Base-by-base conservation (phyloP, 2,888 invertebrate species). In the Hirudinaria manillensis region DNA sequence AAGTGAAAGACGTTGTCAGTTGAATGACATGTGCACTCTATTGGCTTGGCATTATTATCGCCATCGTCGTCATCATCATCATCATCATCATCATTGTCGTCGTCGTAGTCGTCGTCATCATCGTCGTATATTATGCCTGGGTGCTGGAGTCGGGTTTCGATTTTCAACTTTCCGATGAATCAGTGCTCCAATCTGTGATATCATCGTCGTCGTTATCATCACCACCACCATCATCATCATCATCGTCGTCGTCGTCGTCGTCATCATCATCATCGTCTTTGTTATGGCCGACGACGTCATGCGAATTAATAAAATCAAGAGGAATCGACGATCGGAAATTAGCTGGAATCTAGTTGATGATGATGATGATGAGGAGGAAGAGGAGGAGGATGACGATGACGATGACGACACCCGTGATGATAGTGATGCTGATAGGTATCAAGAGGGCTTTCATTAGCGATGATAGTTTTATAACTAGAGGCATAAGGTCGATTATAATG, bases 41-140 rank as follows among this genome's bases (percentile, higher is more conserved):
- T n/a, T n/a, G n/a, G n/a, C n/a, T n/a, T n/a, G n/a, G n/a, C n/a
- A 45, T 45, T 16, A 21, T 72, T 27, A 29, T 65, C 72, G 55
- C 55, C 65, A 27, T 72, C 67, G 29, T 74, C 74, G 24, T 72
- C 73, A 34, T 65, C 73, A 61, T 72, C 73, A 56, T 72, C 73
- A 65, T 72, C 73, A n/a, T 72, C 73, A 72, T 72, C 73, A n/a
- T 65, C 61, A 72, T 72, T 61, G 27, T 72, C 36, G 29, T 68
- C 36, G 29, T 32, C 32, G 29, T 68, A 29, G 16, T 67, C 67
- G 24, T 67, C 27, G 24, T 34, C 67, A 67, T 67, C 32, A 34
- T 67, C 67, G 4, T 32, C 67, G 24, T 32, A 24, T 27, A 21
- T 29, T 24, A 27, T 29, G 29, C 29, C 61, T n/a, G 2, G 16